Evolutionary conservation across 2,797 vertebrate genomes (phyloP).

Genomic region (Cirrhinus mrigala): DNA sequence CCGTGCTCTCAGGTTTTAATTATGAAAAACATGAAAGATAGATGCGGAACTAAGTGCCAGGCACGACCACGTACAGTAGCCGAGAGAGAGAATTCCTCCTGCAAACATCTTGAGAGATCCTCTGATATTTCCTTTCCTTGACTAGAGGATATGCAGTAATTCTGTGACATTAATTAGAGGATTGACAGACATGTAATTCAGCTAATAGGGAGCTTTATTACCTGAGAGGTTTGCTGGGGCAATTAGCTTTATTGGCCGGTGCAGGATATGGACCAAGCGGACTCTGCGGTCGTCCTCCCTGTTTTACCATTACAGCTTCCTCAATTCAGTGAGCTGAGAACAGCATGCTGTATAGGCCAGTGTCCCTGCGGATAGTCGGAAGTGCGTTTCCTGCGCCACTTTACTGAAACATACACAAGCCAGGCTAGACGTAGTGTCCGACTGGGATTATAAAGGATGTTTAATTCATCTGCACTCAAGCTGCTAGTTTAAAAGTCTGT

Average conservation of each 20-base stretch:
- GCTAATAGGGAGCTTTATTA: conserved; percentile 81
- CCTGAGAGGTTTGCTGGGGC: conserved; percentile 79
- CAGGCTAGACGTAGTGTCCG: conserved; percentile 51
- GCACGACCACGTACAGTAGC: conserved; percentile 66
- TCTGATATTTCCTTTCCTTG: conserved; percentile 32
- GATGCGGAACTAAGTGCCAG: conserved; percentile 77
- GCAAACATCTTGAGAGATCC: conserved; percentile 45
- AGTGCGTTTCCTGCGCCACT: conserved; percentile 31
- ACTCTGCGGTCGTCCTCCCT: conserved; percentile 67
- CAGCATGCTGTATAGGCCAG: conserved; percentile 62
- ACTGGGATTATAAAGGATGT: conserved; percentile 57
- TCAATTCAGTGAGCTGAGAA: conserved; percentile 77
- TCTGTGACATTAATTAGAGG: conserved; percentile 80
- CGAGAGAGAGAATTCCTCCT: conserved; percentile 58
- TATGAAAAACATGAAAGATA: conserved; percentile 84
- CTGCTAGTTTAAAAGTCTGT: conserved; percentile 56
- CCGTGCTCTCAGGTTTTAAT: conserved; percentile 79
- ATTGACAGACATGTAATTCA: conserved; percentile 82
- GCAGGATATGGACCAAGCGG: conserved; percentile 77
- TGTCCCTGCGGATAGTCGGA: conserved; percentile 27
- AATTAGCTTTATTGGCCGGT: conserved; percentile 82
- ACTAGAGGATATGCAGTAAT: conserved; percentile 55
- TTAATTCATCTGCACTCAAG: conserved; percentile 60
- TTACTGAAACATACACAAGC: conserved; percentile 23
- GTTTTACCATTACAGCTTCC: conserved; percentile 76